A percentile compares a stretch with the other conserved stretches of the same genome.
phyloP scores from a whole-genome alignment of 2,113 vertebrate species.

The Condylura cristata region DNA sequence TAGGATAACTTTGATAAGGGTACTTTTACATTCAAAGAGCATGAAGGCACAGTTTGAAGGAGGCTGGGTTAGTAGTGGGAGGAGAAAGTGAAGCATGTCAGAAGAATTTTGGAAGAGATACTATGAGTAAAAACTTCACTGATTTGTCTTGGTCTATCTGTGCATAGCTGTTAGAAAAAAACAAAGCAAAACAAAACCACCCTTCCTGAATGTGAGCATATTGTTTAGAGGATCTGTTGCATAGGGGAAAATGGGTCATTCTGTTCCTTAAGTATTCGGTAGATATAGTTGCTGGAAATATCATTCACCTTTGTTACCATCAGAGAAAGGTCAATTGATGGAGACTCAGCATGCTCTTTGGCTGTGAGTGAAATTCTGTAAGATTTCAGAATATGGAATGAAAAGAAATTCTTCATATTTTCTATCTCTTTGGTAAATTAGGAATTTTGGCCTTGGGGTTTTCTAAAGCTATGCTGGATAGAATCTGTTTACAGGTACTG shows the following conservation, averaged over 20 bases:
- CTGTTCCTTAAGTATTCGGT: constrained; percentile 14
- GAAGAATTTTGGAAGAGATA: not conserved
- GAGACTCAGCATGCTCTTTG: not conserved
- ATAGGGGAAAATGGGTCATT: not conserved
- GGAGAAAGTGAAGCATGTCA: not conserved
- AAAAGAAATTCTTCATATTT: constrained; percentile 28
- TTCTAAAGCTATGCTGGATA: constrained; percentile 29
- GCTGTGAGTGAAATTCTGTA: not conserved
- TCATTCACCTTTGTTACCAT: not conserved
- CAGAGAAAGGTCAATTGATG: constrained; percentile 26
- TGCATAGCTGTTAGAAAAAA: not conserved
- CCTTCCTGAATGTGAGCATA: not conserved
- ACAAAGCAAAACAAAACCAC: too few relatives aligned
- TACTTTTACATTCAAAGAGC: not conserved
- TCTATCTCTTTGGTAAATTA: not conserved
- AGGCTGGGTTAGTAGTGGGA: not conserved
- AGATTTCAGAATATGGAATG: not conserved
- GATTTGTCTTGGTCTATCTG: not conserved
- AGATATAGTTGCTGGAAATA: constrained; percentile 41
- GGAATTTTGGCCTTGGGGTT: constrained; percentile 3
- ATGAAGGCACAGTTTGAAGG: not conserved
- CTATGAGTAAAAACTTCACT: not conserved
- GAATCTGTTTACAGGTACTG: not conserved
- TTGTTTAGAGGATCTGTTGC: not conserved
- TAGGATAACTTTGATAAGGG: not conserved